Evolutionary conservation across 1,140 invertebrate genomes (phyloP), one percentile per base, ranked within the genome.

Genomic region (Nasonia giraulti): DNA sequence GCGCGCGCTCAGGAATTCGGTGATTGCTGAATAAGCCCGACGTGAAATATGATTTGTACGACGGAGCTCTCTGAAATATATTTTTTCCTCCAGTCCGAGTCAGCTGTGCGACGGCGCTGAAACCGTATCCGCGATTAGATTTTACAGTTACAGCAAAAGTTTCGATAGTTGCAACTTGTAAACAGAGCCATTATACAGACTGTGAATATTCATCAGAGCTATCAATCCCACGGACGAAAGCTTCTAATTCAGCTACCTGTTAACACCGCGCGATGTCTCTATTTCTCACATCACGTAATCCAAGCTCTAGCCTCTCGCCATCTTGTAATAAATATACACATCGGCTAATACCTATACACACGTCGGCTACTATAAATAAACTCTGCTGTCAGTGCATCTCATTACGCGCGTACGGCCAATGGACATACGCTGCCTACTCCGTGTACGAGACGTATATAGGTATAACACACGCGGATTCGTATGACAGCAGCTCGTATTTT

Each of bases 351-450:
- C 55, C 7, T 55, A 82, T 55, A 68, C 62, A 55, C 33, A 31
- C 40, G 11, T 71, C 75, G 23, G 10, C 7, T 31, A 73, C 76
- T 84, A 84, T 80, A 84, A 73, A 84, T 84, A 79, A 84, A 84
- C 44, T 37, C 12, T 74, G 20, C 37, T 79, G 68, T 62, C 82
- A 50, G 76, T 74, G 76, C 69, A 83, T 77, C 62, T 83, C 62
- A 68, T 82, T 82, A 75, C 37, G 44, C 68, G 12, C 20, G 20
- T n/a, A 17, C 4, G 4, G 40, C 40, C 40, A 8, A 44, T 44
- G 40, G 40, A 44, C 10, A 44, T 1, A 8, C 10, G 8, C 7
- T 44, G 33, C 33, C 33, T 37, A 44, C 40, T 44, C 7, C 40
- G 8, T 44, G 40, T 44, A 44, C 10, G 8, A 44, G 8, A 44